Evolutionary conservation across 2,888 invertebrate species (phyloP).

Genomic region (Matsumyia berberina): DNA sequence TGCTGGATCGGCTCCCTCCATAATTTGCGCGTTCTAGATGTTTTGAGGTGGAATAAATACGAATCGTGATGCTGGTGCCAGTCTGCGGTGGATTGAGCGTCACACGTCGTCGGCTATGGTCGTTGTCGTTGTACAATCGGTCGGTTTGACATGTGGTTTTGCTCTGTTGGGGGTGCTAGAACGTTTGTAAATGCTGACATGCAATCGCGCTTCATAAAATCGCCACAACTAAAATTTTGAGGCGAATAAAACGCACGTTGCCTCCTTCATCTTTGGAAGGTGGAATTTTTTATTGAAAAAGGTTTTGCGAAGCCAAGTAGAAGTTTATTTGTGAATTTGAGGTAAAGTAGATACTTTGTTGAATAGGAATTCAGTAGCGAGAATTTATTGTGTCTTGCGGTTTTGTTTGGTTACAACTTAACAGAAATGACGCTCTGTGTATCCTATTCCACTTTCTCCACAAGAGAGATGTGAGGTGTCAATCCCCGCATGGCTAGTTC

Average conservation of each 20-base stretch:
- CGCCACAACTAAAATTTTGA: slow-evolving; percentile 36
- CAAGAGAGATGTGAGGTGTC: too few relatives aligned
- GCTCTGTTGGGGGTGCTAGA: slow-evolving; percentile 73
- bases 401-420: not conserved
- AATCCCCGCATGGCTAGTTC: too few relatives aligned
- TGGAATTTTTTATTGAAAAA: not conserved
- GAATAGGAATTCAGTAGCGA: not conserved
- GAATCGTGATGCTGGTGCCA: slow-evolving; percentile 70
- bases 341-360: not conserved
- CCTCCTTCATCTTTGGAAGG: not conserved
- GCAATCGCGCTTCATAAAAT: slow-evolving; percentile 56
- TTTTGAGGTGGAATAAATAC: slow-evolving; percentile 72
- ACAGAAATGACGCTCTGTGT: too few relatives aligned
- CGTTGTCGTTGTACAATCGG: slow-evolving; percentile 56
- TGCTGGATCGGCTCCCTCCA: slow-evolving; percentile 35
- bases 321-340: not conserved
- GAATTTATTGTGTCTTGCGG: slow-evolving; percentile 29
- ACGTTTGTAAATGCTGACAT: slow-evolving; percentile 70
- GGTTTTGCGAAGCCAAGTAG: not conserved
- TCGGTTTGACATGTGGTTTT: slow-evolving; percentile 67
- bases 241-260: slow-evolving; percentile 1
- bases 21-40: slow-evolving; percentile 76
- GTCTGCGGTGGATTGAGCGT: slow-evolving; percentile 67
- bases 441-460: too few relatives aligned
- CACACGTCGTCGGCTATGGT: slow-evolving; percentile 58